These are phyloP conservation scores for Fistularia commersonii DNA, from an alignment of 2,797 vertebrate genomes.

Conservation along the genomic window DNA sequence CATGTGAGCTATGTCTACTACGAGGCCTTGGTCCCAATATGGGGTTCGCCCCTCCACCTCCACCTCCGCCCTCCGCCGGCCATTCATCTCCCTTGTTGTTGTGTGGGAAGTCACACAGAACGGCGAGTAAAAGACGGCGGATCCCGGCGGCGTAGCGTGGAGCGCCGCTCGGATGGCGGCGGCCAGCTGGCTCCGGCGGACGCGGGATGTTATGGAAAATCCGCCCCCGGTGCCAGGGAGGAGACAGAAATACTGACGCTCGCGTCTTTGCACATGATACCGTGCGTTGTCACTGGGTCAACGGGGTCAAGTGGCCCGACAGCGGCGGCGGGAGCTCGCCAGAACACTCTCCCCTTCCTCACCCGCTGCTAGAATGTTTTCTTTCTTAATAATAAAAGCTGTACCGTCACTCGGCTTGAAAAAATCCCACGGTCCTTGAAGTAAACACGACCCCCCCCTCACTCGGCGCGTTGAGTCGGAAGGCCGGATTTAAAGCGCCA, in stretches of 20 bases:
- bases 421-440: too few relatives aligned
- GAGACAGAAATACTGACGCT: conserved; percentile 70
- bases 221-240: conserved; percentile 65
- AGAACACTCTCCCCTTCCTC: conserved; percentile 54
- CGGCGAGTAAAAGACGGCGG: conserved; percentile 10
- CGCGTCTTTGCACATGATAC: conserved; percentile 71
- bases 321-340: conserved; percentile 58
- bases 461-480: too few relatives aligned
- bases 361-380: conserved; percentile 48
- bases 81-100: conserved; percentile 46
- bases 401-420: conserved; percentile 30
- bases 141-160: conserved; percentile 22
- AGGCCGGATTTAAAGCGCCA: too few relatives aligned
- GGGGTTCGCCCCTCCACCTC: conserved; percentile 60
- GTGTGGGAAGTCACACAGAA: conserved; percentile 22
- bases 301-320: conserved; percentile 61
- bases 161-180: too few relatives aligned
- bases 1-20: conserved; percentile 79
- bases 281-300: conserved; percentile 65
- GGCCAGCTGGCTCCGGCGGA: conserved; percentile 70
- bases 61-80: conserved; percentile 49
- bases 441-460: too few relatives aligned
- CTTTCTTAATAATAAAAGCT: conserved; percentile 50
- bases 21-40: conserved; percentile 66
- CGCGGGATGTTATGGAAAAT: conserved; percentile 75